Base-by-base conservation (phyloP, 2,888 invertebrate genomes). In the Polymixis lichenea region DNA sequence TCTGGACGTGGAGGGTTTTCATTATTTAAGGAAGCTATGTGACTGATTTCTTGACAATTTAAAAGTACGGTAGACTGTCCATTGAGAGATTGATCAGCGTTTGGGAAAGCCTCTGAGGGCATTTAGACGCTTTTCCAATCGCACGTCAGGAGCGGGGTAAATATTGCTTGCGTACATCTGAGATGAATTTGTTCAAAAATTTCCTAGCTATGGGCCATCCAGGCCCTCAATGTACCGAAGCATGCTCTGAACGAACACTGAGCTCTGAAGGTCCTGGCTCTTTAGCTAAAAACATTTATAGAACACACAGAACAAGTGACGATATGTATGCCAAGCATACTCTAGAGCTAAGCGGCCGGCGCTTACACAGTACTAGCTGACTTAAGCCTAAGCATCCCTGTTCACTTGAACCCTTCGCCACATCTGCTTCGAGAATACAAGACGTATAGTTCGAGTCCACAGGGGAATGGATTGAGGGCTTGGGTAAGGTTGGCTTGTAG, bases 1-100 rank as follows among this genome's bases (percentile, higher is more conserved):
- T 96, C 97, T 96, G 88, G 0, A 43, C 8, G 9, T 15, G 15
- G n/a, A 58, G 11, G 7, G 13, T 56, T 64, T 55, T 32, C 9
- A 19, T 74, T 22, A 38, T 38, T 3, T 38, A 8, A 3, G n/a
- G 17, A 72, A 55, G 11, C 0, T 32, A 15, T 17, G 17, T 38
- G 9, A n/a, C 2, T 32, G 1, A 11, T 65, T 46, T 25, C 7
- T 15, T 65, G 25, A 25, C 25, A n/a, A 1, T 64, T 25, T 25
- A 43, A 46, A 25, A 15, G 2, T 22, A 66, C 28, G 49, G 28
- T 49, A 22, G 13, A 65, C 11, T 46, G 25, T 25, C 19, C 19
- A 25, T 46, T 46, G 43, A 43, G 4, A 46, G 0, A 46, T 19
- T 64, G 3, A 46, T 11, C 19, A 7, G 43, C 1, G 13, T 25